A percentile compares a stretch with the other conserved stretches of the same genome.
phyloP scores from a whole-genome alignment of 2,113 vertebrate genomes.

The Lepisosteus osseus region DNA sequence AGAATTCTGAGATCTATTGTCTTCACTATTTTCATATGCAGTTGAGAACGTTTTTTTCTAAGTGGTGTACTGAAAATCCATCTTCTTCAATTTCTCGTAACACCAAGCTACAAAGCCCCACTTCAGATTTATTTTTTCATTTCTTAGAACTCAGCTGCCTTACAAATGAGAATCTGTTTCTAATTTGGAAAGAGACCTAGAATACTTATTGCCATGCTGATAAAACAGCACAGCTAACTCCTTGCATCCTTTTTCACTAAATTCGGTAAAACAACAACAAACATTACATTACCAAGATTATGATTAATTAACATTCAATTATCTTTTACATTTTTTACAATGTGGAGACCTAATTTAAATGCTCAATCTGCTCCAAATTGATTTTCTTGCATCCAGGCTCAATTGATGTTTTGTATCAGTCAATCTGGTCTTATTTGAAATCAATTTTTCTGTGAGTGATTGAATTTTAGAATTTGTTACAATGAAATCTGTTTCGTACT shows the following conservation, averaged over 20 bases:
- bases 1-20: slow-evolving; percentile 1
- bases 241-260: slow-evolving; percentile 7
- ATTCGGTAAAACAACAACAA: slow-evolving; percentile 20
- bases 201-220: slow-evolving; percentile 26
- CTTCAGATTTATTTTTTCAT: neutral
- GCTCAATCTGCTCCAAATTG: neutral
- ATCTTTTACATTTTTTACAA: neutral
- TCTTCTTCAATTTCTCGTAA: slow-evolving; percentile 2
- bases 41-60: neutral
- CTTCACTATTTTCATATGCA: neutral
- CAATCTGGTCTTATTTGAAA: slow-evolving; percentile 32
- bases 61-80: slow-evolving; percentile 1
- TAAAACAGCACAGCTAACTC: slow-evolving; percentile 21
- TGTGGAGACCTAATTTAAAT: neutral
- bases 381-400: slow-evolving; percentile 2
- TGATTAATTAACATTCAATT: neutral
- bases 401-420: neutral
- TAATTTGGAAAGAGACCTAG: slow-evolving; percentile 18
- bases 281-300: slow-evolving; percentile 9
- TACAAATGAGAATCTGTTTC: slow-evolving; percentile 13
- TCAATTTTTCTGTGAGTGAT: no score
- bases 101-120: neutral
- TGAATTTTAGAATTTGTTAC: no score
- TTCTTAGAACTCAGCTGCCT: neutral
- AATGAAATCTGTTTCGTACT: no score